Evolutionary conservation across 1,140 invertebrate species (phyloP).

Genomic region (Latrodectus geometricus): DNA sequence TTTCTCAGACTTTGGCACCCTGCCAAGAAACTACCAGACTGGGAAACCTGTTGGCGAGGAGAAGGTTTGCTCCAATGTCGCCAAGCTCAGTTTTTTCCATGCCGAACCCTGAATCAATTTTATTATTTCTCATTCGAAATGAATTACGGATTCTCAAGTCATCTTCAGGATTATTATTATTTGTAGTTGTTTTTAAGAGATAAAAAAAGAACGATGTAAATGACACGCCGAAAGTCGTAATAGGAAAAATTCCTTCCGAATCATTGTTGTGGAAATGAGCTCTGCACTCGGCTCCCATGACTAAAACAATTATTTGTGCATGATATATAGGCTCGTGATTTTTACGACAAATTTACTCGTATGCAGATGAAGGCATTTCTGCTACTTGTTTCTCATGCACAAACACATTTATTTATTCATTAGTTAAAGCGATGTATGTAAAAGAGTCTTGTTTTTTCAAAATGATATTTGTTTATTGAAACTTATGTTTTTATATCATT

Average conservation of each 20-base stretch:
- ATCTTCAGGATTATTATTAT: background rate
- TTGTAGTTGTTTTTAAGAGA: background rate
- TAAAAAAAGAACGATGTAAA: background rate
- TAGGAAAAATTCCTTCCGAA: background rate
- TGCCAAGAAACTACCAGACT: background rate
- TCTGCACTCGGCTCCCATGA: background rate
- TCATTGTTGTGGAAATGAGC: background rate
- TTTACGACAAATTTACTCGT: background rate
- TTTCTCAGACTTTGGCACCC: background rate
- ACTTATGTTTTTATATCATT: too few species aligned
- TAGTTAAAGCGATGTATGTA: background rate
- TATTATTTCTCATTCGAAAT: too few species aligned
- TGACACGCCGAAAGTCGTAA: background rate
- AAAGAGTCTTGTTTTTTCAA: background rate
- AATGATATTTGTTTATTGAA: background rate
- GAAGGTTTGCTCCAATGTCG: background rate
- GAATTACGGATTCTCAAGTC: background rate
- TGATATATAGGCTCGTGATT: background rate
- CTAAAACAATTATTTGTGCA: background rate
- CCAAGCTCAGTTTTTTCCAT: background rate
- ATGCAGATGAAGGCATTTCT: background rate
- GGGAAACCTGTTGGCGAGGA: background rate
- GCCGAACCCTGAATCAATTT: too few species aligned
- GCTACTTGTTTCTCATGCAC: background rate
- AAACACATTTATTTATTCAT: background rate